phyloP scores from a whole-genome alignment of 2,888 invertebrate genomes.

The Tanaodytes sp. region DNA sequence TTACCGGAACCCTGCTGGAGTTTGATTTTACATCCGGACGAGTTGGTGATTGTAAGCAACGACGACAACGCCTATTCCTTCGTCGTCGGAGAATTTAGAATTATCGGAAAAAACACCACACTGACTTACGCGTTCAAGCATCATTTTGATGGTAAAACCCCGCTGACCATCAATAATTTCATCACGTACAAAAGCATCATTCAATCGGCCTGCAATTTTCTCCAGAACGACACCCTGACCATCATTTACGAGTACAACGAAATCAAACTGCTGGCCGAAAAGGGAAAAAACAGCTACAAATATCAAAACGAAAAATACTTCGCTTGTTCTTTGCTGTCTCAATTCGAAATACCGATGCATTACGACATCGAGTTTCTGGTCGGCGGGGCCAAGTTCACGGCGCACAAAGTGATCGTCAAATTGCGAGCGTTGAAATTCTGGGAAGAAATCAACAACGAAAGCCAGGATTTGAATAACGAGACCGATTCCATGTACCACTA shows the following conservation, averaged over 20 bases:
- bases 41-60: neutral
- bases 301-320: neutral
- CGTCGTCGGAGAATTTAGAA: neutral
- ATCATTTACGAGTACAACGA: slow-evolving; percentile 3
- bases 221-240: slow-evolving; percentile 8
- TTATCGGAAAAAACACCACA: neutral
- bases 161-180: neutral
- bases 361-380: slow-evolving; percentile 10
- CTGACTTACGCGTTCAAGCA: neutral
- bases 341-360: slow-evolving; percentile 4
- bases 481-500: neutral
- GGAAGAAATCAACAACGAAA: neutral
- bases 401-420: slow-evolving; percentile 11
- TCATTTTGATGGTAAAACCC: neutral
- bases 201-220: neutral
- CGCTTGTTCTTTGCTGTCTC: neutral
- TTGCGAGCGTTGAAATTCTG: slow-evolving; percentile 5
- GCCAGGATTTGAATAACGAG: neutral
- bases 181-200: slow-evolving; percentile 4
- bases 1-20: slow-evolving; percentile 1
- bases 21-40: neutral
- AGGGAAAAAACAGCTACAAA: neutral
- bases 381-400: neutral
- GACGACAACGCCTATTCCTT: neutral
- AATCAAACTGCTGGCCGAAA: neutral